These are phyloP conservation scores for Eledona agricola DNA, from an alignment of 2,888 invertebrate species.

Conservation along the genomic window DNA sequence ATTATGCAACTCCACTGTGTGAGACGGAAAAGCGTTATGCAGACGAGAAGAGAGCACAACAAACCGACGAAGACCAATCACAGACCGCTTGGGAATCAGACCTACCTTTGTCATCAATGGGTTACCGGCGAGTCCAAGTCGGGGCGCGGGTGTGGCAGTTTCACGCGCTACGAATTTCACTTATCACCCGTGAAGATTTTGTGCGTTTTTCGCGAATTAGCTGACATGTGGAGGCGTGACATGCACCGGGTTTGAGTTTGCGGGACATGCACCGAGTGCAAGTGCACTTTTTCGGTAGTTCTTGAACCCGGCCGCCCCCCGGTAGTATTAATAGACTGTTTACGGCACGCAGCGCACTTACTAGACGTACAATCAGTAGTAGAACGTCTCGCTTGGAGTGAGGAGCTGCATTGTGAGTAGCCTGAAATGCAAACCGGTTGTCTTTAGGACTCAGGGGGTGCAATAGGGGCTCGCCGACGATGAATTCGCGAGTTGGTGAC, in stretches of 20 bases:
- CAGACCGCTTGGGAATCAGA: conserved; percentile 67
- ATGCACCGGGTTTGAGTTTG: too few relatives aligned
- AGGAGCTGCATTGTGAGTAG: conserved; percentile 42
- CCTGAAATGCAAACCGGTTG: conserved; percentile 50
- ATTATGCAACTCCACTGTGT: conserved; percentile 57
- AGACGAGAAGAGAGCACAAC: conserved; percentile 58
- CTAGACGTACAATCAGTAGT: conserved; percentile 64
- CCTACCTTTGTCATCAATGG: conserved; percentile 79
- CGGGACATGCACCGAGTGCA: too few relatives aligned
- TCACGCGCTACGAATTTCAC: conserved; percentile 3
- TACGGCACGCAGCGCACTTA: conserved; percentile 64
- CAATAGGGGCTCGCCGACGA: conserved; percentile 34
- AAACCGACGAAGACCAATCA: conserved; percentile 67
- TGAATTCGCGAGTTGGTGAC: conserved; percentile 50
- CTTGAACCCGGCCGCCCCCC: conserved; percentile 54
- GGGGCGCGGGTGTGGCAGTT: conserved; percentile 52
- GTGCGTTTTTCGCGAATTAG: conserved; percentile 13
- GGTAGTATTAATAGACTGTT: conserved; percentile 60
- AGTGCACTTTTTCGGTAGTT: too few relatives aligned
- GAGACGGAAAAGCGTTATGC: conserved; percentile 48
- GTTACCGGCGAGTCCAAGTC: conserved; percentile 71
- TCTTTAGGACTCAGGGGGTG: conserved; percentile 41
- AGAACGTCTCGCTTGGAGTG: conserved; percentile 58
- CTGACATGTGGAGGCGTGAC: too few relatives aligned
- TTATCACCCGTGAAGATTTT: conserved; percentile 1